phyloP scores from a whole-genome alignment of 2,797 vertebrate genomes.

The Limnodromus scolopaceus region DNA sequence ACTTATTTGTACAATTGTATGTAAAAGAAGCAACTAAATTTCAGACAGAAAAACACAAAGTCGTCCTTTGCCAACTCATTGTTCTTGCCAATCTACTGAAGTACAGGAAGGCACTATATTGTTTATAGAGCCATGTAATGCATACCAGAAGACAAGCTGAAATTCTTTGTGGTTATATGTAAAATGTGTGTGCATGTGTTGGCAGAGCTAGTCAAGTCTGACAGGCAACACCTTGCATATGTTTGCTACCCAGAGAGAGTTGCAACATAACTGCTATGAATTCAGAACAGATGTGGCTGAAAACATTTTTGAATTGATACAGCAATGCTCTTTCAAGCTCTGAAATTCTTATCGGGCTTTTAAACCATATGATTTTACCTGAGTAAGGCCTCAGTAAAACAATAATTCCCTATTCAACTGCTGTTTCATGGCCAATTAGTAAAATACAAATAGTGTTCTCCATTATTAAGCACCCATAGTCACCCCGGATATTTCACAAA shows the following conservation, averaged over 20 bases:
- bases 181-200: background rate
- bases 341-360: background rate
- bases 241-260: slow-evolving; percentile 10
- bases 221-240: background rate
- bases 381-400: background rate
- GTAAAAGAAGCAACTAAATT: background rate
- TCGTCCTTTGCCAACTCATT: background rate
- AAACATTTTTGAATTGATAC: background rate
- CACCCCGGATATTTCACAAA: background rate
- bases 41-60: background rate
- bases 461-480: background rate
- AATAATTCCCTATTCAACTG: background rate
- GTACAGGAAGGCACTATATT: background rate
- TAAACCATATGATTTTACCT: background rate
- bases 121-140: background rate
- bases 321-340: background rate
- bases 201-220: slow-evolving; percentile 19
- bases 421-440: background rate
- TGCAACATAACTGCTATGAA: background rate
- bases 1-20: background rate
- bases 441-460: background rate
- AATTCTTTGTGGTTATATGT: slow-evolving; percentile 34
- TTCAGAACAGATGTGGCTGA: slow-evolving; percentile 13
- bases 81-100: background rate
- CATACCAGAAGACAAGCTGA: background rate